phyloP scores from a whole-genome alignment of 2,113 vertebrate genomes.

The Harpagus bidentatus region DNA sequence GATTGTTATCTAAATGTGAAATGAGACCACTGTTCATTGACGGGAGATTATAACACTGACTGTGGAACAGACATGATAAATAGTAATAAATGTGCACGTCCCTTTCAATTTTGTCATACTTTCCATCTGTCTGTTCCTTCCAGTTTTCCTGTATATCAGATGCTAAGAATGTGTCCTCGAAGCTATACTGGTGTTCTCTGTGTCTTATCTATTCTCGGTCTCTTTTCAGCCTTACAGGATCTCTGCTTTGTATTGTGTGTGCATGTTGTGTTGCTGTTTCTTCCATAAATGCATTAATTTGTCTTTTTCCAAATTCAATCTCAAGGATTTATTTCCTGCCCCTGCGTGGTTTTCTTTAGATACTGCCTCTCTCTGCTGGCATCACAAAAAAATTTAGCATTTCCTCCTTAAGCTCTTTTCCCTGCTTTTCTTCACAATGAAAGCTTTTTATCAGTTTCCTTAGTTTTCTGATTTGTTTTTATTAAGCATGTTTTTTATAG shows the following conservation, averaged over 20 bases:
- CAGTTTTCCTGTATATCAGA: not conserved
- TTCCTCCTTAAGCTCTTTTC: not conserved
- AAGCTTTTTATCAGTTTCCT: slow-evolving; percentile 35
- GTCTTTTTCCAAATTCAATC: not conserved
- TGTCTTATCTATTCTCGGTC: not conserved
- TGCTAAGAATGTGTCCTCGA: not conserved
- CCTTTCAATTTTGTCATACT: not conserved
- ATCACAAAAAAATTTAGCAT: not conserved
- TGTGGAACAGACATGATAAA: not conserved
- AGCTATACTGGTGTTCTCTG: not conserved
- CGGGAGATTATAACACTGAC: not conserved
- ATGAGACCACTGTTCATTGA: not conserved
- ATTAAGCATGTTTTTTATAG: slow-evolving; percentile 23
- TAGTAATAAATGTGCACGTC: not conserved
- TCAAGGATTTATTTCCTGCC: not conserved
- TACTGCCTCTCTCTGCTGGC: not conserved
- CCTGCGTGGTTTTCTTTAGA: not conserved
- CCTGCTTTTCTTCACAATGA: slow-evolving; percentile 10
- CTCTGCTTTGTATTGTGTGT: not conserved
- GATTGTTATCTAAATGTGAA: not conserved
- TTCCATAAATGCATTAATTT: slow-evolving; percentile 10
- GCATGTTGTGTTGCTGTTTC: not conserved
- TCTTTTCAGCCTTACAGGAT: not conserved
- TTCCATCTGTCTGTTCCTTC: not conserved
- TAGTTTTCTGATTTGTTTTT: slow-evolving; percentile 28